Evolutionary conservation across 2,888 invertebrate species (phyloP).

Genomic region (Drosophila anomelani): DNA sequence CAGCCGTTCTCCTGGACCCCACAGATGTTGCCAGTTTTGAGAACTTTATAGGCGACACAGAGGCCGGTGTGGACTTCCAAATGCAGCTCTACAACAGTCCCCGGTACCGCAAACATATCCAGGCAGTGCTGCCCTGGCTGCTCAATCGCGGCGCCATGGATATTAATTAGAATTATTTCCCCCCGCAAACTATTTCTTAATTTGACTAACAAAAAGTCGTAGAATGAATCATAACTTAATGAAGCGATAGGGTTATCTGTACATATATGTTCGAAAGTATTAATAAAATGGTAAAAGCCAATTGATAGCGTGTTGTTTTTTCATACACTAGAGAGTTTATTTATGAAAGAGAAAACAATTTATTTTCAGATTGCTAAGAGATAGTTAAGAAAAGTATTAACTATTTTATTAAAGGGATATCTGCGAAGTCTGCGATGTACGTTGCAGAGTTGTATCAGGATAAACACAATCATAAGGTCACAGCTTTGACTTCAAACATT

Average conservation of each 20-base stretch:
- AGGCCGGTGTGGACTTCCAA: constrained; percentile 63
- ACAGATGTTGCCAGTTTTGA: constrained; percentile 66
- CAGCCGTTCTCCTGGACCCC: constrained; percentile 71
- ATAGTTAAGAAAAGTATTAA: no score
- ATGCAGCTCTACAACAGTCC: constrained; percentile 65
- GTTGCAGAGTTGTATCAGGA: no score
- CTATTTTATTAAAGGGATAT: no score
- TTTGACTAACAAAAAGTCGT: neutral
- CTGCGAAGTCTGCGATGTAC: no score
- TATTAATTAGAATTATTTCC: neutral
- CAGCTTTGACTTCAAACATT: no score
- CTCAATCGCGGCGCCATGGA: constrained; percentile 43
- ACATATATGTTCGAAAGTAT: neutral
- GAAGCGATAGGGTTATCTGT: constrained; percentile 2
- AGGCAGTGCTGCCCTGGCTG: constrained; percentile 77
- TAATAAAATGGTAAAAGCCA: no score
- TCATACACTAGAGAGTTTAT: no score
- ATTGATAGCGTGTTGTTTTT: no score
- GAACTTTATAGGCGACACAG: constrained; percentile 55
- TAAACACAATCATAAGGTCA: no score
- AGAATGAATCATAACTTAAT: neutral
- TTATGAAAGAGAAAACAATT: no score
- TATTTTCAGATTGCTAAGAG: no score
- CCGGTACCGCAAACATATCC: constrained; percentile 75
- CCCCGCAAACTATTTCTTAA: neutral